Conservation (phyloP, 2,113 vertebrate species). For the Martes martes region DNA sequence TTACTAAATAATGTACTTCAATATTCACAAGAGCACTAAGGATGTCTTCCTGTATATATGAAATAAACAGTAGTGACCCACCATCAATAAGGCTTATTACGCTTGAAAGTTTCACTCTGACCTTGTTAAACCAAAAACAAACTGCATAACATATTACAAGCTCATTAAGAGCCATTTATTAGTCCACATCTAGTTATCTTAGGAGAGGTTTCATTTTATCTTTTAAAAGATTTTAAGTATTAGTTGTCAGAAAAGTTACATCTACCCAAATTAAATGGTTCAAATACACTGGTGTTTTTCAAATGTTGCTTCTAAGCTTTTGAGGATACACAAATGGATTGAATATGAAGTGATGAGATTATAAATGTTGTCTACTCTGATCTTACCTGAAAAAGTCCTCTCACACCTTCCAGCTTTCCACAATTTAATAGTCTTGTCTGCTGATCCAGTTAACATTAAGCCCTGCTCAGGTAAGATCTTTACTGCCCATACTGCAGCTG, state of each 20-base stretch:
- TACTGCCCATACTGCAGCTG: conserved; percentile 96
- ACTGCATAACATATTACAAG: not conserved
- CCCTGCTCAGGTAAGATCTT: conserved; percentile 95
- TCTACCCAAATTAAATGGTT: not conserved
- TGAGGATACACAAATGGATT: not conserved
- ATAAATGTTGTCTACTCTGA: not conserved
- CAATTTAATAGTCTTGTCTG: conserved; percentile 97
- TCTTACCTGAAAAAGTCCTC: conserved; percentile 91
- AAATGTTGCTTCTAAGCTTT: not conserved
- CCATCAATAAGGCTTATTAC: not conserved
- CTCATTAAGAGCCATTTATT: not conserved
- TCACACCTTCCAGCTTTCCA: conserved; percentile 98
- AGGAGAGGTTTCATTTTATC: not conserved
- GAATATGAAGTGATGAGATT: not conserved
- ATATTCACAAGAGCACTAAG: not conserved
- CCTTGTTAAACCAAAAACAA: conserved; percentile 9
- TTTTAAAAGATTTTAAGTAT: not conserved
- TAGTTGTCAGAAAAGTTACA: not conserved
- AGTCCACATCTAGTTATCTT: not conserved
- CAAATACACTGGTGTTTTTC: not conserved
- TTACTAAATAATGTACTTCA: not conserved
- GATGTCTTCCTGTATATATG: not conserved
- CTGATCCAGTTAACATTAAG: conserved; percentile 96
- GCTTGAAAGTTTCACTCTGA: not conserved
- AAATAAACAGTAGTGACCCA: not conserved